A percentile compares a stretch with the other conserved stretches of the same genome.
phyloP scores from a whole-genome alignment of 2,888 invertebrate genomes.

The Vesta saturnalis region DNA sequence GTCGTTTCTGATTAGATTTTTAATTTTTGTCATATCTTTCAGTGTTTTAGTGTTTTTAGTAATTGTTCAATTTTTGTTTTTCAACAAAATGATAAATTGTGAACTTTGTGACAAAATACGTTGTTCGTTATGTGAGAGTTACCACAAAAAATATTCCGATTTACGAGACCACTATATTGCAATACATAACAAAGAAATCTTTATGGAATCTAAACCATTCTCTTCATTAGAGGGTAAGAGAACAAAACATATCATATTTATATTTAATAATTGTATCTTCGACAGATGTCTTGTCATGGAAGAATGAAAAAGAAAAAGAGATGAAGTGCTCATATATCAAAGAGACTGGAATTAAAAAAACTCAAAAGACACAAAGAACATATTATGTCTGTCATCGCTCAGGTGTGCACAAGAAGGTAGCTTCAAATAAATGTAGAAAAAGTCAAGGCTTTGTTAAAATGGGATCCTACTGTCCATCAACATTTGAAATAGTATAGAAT shows the following conservation, averaged over 20 bases:
- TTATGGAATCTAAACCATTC: background rate
- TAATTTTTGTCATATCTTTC: too few species aligned
- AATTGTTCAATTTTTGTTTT: too few species aligned
- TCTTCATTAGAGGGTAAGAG: background rate
- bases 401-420: background rate
- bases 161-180: slow-evolving; percentile 5
- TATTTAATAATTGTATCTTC: background rate
- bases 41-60: too few species aligned
- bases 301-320: slow-evolving; percentile 2
- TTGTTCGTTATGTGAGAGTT: slow-evolving; percentile 2
- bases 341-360: slow-evolving; percentile 5
- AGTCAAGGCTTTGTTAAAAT: background rate
- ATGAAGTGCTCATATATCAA: slow-evolving; percentile 3
- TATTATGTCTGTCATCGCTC: background rate
- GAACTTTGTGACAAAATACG: too few species aligned
- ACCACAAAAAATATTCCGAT: background rate
- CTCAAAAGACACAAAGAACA: background rate
- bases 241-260: background rate
- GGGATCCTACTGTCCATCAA: background rate
- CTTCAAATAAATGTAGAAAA: slow-evolving; percentile 3
- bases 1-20: too few species aligned
- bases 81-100: too few species aligned
- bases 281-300: background rate
- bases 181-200: background rate
- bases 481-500: slow-evolving; percentile 1